Evolutionary conservation across 30 jellyfish, hydroid and myxozoan species (phyloP).

Genomic region (Hydra vulgaris): DNA sequence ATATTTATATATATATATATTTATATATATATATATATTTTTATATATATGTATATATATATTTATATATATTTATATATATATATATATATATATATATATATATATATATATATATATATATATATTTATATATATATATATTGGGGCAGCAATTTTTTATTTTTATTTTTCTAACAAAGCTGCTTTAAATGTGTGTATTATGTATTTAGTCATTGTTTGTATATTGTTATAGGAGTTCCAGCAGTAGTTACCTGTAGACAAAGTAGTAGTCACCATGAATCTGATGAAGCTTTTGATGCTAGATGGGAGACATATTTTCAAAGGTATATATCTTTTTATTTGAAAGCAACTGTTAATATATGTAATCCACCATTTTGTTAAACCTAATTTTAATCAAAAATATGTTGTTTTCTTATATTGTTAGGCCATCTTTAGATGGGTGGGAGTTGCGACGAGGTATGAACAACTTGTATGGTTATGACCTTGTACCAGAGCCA

Average conservation of each 20-base stretch:
- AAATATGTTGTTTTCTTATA: neutral
- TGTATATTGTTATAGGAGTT: conserved; percentile 4
- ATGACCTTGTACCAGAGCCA: conserved; percentile 95
- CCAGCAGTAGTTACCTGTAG: conserved; percentile 37
- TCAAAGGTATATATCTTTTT: conserved; percentile 34
- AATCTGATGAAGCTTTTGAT: conserved; percentile 89
- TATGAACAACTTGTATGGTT: conserved; percentile 75
- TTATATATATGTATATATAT: no score
- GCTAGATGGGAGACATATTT: conserved; percentile 93
- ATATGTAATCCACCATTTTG: neutral
- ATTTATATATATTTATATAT: no score
- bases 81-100: no score
- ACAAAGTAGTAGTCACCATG: conserved; percentile 47
- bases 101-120: no score
- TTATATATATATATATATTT: no score
- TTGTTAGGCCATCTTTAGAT: conserved; percentile 57
- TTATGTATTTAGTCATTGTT: neutral
- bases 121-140: no score
- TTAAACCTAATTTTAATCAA: neutral
- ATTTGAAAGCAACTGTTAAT: neutral
- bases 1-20: no score
- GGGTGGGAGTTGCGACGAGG: conserved; percentile 94
- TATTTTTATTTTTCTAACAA: no score
- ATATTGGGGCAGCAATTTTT: neutral
- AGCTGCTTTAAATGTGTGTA: no score